Evolutionary conservation across 2,797 vertebrate genomes (phyloP).

Genomic region (Microctenopoma stevenorrisi): DNA sequence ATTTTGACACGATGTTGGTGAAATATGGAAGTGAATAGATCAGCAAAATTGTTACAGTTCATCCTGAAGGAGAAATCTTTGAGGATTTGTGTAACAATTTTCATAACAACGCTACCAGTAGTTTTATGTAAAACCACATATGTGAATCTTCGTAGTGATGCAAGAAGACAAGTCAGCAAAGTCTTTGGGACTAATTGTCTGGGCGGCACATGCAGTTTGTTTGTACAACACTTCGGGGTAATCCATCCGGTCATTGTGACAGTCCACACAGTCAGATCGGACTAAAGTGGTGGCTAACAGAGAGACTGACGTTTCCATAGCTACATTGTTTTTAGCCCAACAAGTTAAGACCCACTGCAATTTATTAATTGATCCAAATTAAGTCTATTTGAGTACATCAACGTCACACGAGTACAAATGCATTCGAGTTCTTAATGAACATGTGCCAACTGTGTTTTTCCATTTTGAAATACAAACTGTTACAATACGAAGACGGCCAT

Average conservation of each 20-base stretch:
- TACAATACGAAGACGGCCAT: constrained; percentile 42
- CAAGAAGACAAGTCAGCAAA: background rate
- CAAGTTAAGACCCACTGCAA: background rate
- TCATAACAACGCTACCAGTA: background rate
- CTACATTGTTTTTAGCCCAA: background rate
- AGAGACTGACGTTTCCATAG: background rate
- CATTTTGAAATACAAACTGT: constrained; percentile 64
- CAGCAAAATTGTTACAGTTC: too few species aligned
- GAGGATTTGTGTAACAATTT: background rate
- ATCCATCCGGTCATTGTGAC: background rate
- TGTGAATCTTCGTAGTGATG: background rate
- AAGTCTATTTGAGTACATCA: background rate
- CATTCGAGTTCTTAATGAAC: constrained; percentile 24
- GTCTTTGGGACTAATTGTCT: background rate
- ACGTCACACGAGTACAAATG: constrained; percentile 19
- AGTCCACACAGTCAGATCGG: background rate
- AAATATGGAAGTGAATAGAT: background rate
- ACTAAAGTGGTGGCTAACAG: background rate
- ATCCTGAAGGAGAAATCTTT: too few species aligned
- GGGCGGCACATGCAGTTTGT: too few species aligned
- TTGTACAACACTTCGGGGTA: background rate
- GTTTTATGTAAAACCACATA: constrained; percentile 1
- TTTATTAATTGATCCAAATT: background rate
- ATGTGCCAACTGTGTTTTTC: constrained; percentile 28
- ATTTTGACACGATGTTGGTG: background rate